Conservation (phyloP, 2,797 vertebrate genomes). For the Masticophis lateralis region DNA sequence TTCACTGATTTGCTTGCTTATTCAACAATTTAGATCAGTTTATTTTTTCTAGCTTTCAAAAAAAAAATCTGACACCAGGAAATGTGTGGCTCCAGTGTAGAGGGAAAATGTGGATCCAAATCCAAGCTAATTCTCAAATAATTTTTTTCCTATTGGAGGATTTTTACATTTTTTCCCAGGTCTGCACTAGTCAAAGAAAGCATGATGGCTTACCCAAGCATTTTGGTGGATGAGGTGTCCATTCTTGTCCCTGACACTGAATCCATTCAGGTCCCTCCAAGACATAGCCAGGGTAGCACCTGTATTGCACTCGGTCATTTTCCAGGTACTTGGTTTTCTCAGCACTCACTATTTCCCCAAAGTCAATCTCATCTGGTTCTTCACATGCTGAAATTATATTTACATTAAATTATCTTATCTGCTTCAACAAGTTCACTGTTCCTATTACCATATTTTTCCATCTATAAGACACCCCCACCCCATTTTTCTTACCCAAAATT, state of each 20-base stretch:
- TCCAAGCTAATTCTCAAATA: background rate
- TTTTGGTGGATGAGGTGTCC: background rate
- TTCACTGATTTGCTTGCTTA: no score
- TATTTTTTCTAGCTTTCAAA: background rate
- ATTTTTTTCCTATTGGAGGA: background rate
- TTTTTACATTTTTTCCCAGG: background rate
- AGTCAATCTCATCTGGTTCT: constrained; percentile 11
- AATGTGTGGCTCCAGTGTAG: background rate
- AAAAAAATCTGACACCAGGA: background rate
- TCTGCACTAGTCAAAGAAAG: background rate
- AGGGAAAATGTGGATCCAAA: background rate
- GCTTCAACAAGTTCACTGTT: background rate
- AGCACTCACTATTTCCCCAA: constrained; percentile 5
- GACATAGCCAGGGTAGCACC: background rate
- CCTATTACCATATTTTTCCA: background rate
- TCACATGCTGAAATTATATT: constrained; percentile 18
- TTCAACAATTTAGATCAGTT: background rate
- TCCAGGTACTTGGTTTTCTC: background rate
- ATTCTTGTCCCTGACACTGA: background rate
- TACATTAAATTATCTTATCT: background rate
- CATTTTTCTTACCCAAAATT: no score
- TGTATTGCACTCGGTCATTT: constrained; percentile 9
- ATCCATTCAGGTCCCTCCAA: constrained; percentile 33
- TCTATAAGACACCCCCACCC: no score
- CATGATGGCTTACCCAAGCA: constrained; percentile 1